phyloP scores from a whole-genome alignment of 2,888 invertebrate genomes.

The Eupithecia vulgata region DNA sequence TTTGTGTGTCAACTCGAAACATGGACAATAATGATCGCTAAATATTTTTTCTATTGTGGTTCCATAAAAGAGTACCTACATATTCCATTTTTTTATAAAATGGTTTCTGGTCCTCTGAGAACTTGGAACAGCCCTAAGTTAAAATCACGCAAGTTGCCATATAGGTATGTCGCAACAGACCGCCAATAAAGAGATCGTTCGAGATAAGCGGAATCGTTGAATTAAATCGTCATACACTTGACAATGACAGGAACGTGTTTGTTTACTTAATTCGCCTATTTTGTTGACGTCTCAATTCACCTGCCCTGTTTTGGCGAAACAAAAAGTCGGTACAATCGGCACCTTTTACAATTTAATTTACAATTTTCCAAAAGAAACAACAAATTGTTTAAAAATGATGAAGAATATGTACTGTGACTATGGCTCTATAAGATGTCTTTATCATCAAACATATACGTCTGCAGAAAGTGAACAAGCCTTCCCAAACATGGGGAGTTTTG shows the following conservation, averaged over 20 bases:
- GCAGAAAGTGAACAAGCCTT: too few species aligned
- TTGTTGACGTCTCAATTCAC: constrained; percentile 40
- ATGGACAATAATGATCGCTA: background rate
- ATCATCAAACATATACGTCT: too few species aligned
- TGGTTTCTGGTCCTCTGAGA: background rate
- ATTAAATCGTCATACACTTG: constrained; percentile 42
- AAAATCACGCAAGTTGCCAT: constrained; percentile 46
- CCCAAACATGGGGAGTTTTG: too few species aligned
- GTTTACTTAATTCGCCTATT: constrained; percentile 32
- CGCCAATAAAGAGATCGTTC: constrained; percentile 40
- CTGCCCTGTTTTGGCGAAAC: constrained; percentile 20
- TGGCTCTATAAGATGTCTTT: too few species aligned
- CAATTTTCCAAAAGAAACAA: background rate
- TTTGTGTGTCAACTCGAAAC: background rate
- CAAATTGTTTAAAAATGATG: background rate
- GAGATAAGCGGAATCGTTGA: constrained; percentile 40
- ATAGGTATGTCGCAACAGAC: constrained; percentile 41
- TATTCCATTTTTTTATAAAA: background rate
- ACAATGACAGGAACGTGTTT: constrained; percentile 38
- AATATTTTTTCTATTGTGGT: background rate
- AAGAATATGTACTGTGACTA: background rate
- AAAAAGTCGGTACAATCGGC: constrained; percentile 11
- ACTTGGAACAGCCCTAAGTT: constrained; percentile 26
- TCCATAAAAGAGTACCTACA: too few species aligned
- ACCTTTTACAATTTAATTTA: too few species aligned